Evolutionary conservation across 2,888 invertebrate species (phyloP).

Genomic region (Crematogaster levior): DNA sequence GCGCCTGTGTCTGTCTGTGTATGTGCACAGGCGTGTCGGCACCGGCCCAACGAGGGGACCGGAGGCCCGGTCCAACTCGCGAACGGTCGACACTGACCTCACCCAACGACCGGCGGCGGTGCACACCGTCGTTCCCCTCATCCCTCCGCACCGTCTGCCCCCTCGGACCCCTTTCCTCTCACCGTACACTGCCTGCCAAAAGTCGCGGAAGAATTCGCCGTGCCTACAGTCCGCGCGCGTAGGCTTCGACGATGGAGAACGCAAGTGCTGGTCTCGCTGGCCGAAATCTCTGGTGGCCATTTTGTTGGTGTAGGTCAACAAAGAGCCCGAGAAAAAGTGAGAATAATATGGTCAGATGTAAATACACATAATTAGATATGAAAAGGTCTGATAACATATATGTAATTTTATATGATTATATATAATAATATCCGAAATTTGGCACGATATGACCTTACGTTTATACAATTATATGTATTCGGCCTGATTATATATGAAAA

Average conservation of each 20-base stretch:
- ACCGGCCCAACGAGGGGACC: constrained; percentile 72
- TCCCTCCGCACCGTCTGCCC: constrained; percentile 28
- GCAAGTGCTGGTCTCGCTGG: too few species aligned
- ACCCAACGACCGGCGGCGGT: constrained; percentile 82
- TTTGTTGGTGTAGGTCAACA: too few species aligned
- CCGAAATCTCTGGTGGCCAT: too few species aligned
- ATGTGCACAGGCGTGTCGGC: constrained; percentile 58
- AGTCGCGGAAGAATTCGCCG: constrained; percentile 82
- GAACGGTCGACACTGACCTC: constrained; percentile 85
- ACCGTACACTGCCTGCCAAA: constrained; percentile 84
- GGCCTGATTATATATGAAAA: too few species aligned
- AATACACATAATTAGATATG: too few species aligned
- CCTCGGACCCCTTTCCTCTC: constrained; percentile 50
- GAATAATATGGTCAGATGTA: too few species aligned
- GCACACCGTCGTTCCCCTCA: constrained; percentile 49
- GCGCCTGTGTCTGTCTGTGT: constrained; percentile 34
- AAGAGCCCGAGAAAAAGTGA: too few species aligned
- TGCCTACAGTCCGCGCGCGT: constrained; percentile 73
- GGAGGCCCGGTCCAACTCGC: constrained; percentile 84
- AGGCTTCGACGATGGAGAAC: constrained; percentile 58
- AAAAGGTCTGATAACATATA: too few species aligned
- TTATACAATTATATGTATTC: too few species aligned
- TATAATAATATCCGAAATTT: too few species aligned
- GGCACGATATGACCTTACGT: too few species aligned
- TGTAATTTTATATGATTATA: too few species aligned